Base-by-base conservation (phyloP, 2,888 invertebrate genomes). In the Diloba caeruleocephala region DNA sequence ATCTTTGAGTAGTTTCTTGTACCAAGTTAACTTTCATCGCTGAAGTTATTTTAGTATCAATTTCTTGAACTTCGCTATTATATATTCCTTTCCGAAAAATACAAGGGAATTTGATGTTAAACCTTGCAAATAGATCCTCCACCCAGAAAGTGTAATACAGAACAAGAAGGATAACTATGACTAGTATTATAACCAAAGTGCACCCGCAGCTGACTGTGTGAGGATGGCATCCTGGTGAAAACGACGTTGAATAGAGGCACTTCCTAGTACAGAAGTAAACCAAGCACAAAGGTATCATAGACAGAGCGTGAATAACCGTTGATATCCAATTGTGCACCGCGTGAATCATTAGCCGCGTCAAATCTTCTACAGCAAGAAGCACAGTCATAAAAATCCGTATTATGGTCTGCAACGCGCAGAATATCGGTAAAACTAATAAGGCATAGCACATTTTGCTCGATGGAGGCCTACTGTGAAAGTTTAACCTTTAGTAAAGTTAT, bases 281-380 rank as follows among this genome's bases (percentile, higher is more conserved):
- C 0, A 73, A 28, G 25, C 62, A 79, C 31, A 79, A 43, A 0
- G 84, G 85, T 10, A 82, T 10, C 3, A 78, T 19, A 0, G 73
- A 56, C 17, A 79, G 44, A 0, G 66, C 56, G 5, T 82, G 78
- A 1, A 81, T 10, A 12, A 61, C 34, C 0, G 58, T 65, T 0
- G 80, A 69, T 8, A 82, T n/a, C 32, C 76, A 81, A 21, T 37
- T 71, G 31, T 80, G 72, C 2, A 80, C 29, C 0, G 71, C 67
- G n/a, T 76, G 67, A 9, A 85, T 61, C 0, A 63, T 3, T 32
- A 79, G 37, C 8, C 79, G 74, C 23, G 78, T 25, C 9, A 85
- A 23, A 43, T 83, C 80, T 74, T 85, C 84, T 3, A 71, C 14
- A 1, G 79, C 79, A 8, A 73, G 71, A 3, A 82, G 19, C 4